Evolutionary conservation across 2,113 vertebrate species (phyloP), one percentile per base, ranked within the genome.

Genomic region (Toxotes chatareus): DNA sequence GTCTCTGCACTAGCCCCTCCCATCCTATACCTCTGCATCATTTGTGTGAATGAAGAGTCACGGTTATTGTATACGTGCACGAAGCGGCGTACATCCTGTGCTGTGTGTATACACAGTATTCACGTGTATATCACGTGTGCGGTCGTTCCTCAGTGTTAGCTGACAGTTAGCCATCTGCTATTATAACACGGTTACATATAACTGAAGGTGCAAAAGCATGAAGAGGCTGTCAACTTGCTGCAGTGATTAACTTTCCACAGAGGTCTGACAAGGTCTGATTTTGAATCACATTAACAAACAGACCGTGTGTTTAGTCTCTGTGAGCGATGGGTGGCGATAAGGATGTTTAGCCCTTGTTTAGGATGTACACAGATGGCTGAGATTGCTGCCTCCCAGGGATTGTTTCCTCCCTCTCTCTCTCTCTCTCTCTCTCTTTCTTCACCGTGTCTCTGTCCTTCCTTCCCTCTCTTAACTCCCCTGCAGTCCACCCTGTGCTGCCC

Each of bases 401-500:
- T 49, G 51, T 57, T 38, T 57, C 32, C 44, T 66, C n/a, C 31
- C 40, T 63, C 55, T 62, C 51, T 56, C 46, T 59, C 38, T 75
- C 32, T 21, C 23, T 44, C 34, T 62, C 6, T 61, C 57, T 59
- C 57, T 76, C 14, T 61, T 27, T 46, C 36, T 77, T 61, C 8
- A 8, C 38, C 40, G n/a, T 56, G 34, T 66, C 55, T 69, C 40
- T 71, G 32, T 70, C 44, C 60, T 34, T 70, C 44, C 60, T 34
- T 27, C 21, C 51, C 46, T 72, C 78, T 56, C 73, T 27, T 32
- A 60, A 47, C 82, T 84, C 79, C 73, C 74, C 92, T 88, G 91
- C 94, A 92, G 91, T 92, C 89, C 79, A 65, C 62, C 76, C 81
- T 71, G 83, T 73, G 71, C 90, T 87, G 84, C 72, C 86, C 87